Base-by-base conservation (phyloP, 1,140 invertebrate species). In the Eumaeus atala region DNA sequence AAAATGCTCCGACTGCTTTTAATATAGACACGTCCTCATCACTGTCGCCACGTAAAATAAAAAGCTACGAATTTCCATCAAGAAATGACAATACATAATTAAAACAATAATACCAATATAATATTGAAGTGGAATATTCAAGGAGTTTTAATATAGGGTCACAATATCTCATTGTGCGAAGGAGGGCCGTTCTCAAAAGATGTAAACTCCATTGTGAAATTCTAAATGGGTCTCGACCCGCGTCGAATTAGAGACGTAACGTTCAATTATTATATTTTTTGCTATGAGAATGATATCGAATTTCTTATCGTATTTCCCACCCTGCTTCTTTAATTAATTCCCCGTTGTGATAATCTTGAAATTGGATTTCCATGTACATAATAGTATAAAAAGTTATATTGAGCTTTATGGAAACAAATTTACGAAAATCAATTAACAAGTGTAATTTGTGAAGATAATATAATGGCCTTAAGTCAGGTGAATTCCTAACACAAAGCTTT, bases 131-230 rank as follows among this genome's bases (percentile, higher is more conserved):
- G 37, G 37, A 38, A 38, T 38, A 38, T 38, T 38, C 37, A 38
- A 38, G 37, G 9, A 38, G 37, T 38, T 38, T 38, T 38, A 38
- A 38, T 38, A 38, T 38, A 38, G 12, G 37, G 37, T 38, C 37
- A 38, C 37, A 38, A 38, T 38, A 38, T 38, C 37, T 38, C 37
- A 38, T 38, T 38, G 37, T 38, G 8, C 37, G 37, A 38, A 2
- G 37, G 37, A 38, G 37, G 37, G 37, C 12, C 37, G 37, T 38
- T 38, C 37, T 38, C 37, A 38, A 38, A 38, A 38, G 37, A 38
- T 38, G 37, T 38, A 38, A 38, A 38, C 37, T 38, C 37, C 12
- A 38, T 38, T 38, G 37, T 38, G 37, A 38, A 38, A 38, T 38
- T 38, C 37, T 38, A 38, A 38, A 38, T 38, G 37, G 37, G 37